Base-by-base conservation (phyloP, 2,113 vertebrate genomes). In the Eolophus roseicapilla region DNA sequence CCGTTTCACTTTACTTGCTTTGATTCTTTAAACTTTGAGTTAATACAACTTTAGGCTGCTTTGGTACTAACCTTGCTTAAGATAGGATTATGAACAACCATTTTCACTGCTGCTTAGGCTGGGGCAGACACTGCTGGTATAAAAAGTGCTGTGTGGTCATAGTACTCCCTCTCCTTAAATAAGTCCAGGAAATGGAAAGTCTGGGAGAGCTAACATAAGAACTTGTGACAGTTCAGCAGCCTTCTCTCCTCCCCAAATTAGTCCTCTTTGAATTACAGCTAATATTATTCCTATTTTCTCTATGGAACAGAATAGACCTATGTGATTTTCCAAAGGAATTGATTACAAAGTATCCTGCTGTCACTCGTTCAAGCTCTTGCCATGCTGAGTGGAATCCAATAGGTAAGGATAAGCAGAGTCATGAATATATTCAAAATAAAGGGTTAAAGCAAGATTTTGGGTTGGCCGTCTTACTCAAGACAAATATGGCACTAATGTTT, bases 261-360 rank as follows among this genome's bases (percentile, higher is more conserved):
- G 46, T 80, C 46, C 17, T 74, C 46, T 65, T 53, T 82, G 59
- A 86, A 88, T 93, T 77, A 70, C 31, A 59, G 28, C 16, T 59
- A 75, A 68, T 78, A 63, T 35, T 83, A 70, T 86, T 96, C 89
- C 62, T 76, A 5, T 89, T 90, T 91, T 74, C 49, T 85, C 11
- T 49, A 37, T 41, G 53, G 25, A 93, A 75, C 43, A 35, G 60
- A 59, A 73, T 44, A 95, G 44, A 62, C 13, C 41, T 62, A 29
- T 37, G 59, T 82, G 63, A 75, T 95, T 97, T 92, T 94, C 71
- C 74, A 77, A 90, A 93, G 55, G 23, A 91, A 92, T 27, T 96
- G 67, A 82, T 76, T 82, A 76, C 80, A 87, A 90, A 80, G 44
- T 63, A 67, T 15, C 49, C 70, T 76, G 39, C 65, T 71, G 63